These are phyloP conservation scores for Thera britannica DNA, from an alignment of 2,888 invertebrate genomes.

Conservation along the genomic window DNA sequence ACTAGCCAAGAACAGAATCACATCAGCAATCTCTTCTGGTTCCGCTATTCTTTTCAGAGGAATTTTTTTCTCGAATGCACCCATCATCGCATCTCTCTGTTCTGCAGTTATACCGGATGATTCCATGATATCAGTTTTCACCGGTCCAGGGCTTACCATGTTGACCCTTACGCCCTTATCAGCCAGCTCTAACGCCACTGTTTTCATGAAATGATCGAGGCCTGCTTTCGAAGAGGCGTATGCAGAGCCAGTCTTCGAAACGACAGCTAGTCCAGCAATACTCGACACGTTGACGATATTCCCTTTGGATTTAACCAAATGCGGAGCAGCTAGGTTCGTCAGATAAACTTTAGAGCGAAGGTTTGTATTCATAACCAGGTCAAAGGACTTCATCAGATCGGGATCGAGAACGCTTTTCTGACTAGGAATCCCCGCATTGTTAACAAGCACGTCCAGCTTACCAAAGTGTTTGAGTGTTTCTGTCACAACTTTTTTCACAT, in stretches of 20 bases:
- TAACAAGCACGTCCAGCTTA: constrained; percentile 54
- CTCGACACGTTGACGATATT: too few relatives aligned
- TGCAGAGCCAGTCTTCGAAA: too few relatives aligned
- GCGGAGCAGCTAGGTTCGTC: too few relatives aligned
- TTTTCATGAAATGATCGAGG: too few relatives aligned
- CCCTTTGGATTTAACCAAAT: too few relatives aligned
- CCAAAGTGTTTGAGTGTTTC: constrained; percentile 45
- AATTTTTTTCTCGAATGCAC: not conserved
- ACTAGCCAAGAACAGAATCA: constrained; percentile 93
- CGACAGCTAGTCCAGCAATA: too few relatives aligned
- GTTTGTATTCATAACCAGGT: not conserved
- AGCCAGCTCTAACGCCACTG: too few relatives aligned
- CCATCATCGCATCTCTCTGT: not conserved
- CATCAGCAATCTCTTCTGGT: constrained; percentile 89
- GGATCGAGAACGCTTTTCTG: constrained; percentile 5
- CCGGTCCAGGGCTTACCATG: too few relatives aligned
- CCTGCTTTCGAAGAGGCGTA: too few relatives aligned
- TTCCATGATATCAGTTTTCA: not conserved
- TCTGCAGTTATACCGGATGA: not conserved
- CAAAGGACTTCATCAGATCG: not conserved
- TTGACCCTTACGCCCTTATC: too few relatives aligned
- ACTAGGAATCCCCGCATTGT: constrained; percentile 48
- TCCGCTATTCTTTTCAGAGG: constrained; percentile 1
- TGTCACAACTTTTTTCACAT: constrained; percentile 41
- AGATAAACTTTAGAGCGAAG: too few relatives aligned